Evolutionary conservation across 2,113 vertebrate genomes (phyloP), one percentile per base, ranked within the genome.

Genomic region (Xenopus laevis): DNA sequence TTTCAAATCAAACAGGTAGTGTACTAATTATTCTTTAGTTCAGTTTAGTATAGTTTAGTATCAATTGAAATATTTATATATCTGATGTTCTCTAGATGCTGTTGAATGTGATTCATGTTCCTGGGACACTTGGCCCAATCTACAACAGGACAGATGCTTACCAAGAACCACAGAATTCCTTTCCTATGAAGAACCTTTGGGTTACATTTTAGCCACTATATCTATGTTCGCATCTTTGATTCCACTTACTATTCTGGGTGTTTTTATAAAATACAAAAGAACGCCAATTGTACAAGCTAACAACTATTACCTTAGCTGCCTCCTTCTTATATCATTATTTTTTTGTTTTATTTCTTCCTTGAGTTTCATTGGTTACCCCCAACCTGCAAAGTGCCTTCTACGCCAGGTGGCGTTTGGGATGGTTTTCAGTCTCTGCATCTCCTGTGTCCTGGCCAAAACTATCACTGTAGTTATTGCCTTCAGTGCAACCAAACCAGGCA

Each of bases 391-490:
- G 8, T 68, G 71, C 23, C 50, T 78, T 0, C 30, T 73, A 10
- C 45, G 46, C 30, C 71, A 73, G 40, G 18, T 68, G 7, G n/a
- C 68, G 61, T 78, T 78, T 73, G 68, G 74, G 13, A 18, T 59
- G 1, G 18, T 61, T 44, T 79, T 77, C 33, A 57, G 55, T 13
- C 6, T 72, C 9, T 53, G 60, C 9, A 7, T 81, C 44, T 79
- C 58, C 77, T 8, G 60, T 13, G 62, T 81, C 13, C 63, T 81
- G 27, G 77, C 69, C 4, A 79, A 77, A 79, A 79, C 69, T 4
- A 12, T 72, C 9, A 71, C 57, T 1, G 69, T 77, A 13, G 30
- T 78, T 52, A 21, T 78, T 47, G 69, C 40, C 1, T 77, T 79
- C 13, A 64, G 55, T 17, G 63, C 69, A 46, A 77, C 57, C 30